These are phyloP conservation scores for Thera britannica DNA, from an alignment of 2,888 invertebrate species.

Conservation along the genomic window DNA sequence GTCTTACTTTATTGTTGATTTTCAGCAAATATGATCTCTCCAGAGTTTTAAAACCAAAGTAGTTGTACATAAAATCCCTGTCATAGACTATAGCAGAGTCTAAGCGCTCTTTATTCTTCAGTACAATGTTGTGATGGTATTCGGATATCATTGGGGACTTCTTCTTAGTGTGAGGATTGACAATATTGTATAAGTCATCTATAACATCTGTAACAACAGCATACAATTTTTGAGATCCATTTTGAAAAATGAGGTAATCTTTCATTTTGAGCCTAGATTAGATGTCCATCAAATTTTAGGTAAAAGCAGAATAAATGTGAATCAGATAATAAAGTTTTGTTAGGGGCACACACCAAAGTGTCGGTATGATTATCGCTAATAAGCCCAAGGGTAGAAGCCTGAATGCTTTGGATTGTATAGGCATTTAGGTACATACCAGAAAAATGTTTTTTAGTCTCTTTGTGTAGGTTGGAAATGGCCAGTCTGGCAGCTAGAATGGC, in stretches of 20 bases:
- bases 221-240: no score
- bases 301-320: no score
- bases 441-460: conserved; percentile 98
- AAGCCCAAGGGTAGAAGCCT: not conserved
- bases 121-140: conserved; percentile 91
- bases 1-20: conserved; percentile 90
- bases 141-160: conserved; percentile 94
- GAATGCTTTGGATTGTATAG: not conserved
- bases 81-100: conserved; percentile 99
- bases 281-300: no score
- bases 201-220: conserved; percentile 92
- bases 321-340: no score
- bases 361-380: no score
- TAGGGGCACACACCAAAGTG: no score
- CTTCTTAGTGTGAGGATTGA: conserved; percentile 89
- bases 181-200: conserved; percentile 91
- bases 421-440: conserved; percentile 85
- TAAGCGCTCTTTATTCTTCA: conserved; percentile 93
- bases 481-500: conserved; percentile 95
- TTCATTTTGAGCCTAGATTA: no score
- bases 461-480: conserved; percentile 98
- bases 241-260: no score
- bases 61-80: conserved; percentile 98
- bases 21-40: conserved; percentile 97
- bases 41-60: conserved; percentile 99